phyloP scores from a whole-genome alignment of 2,888 invertebrate species.

The Drosophila demipolita region DNA sequence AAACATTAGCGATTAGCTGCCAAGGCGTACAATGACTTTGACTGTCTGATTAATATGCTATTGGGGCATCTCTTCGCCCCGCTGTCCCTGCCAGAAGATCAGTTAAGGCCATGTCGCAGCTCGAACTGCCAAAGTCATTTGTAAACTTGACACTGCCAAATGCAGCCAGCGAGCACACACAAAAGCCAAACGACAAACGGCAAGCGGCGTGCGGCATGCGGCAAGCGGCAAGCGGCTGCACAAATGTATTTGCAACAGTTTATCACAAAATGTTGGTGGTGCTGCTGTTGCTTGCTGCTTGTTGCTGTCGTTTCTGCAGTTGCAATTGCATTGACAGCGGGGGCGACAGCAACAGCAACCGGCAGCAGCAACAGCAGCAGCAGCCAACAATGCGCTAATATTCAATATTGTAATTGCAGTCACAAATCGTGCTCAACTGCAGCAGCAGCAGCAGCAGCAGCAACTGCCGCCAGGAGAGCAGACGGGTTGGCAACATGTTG shows the following conservation, averaged over 20 bases:
- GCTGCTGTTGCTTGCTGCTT: constrained; percentile 25
- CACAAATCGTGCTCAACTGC: constrained; percentile 72
- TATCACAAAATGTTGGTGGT: constrained; percentile 67
- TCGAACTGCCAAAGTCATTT: constrained; percentile 69
- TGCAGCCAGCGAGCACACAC: constrained; percentile 55
- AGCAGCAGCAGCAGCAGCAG: not conserved
- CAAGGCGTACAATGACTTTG: constrained; percentile 68
- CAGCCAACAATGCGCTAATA: constrained; percentile 77
- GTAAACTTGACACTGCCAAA: constrained; percentile 73
- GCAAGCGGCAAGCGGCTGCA: constrained; percentile 54
- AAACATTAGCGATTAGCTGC: constrained; percentile 43
- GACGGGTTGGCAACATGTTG: constrained; percentile 67
- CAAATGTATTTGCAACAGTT: constrained; percentile 78
- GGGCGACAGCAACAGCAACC: constrained; percentile 53
- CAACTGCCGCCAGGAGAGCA: constrained; percentile 21
- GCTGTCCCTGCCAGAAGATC: constrained; percentile 43
- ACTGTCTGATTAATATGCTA: constrained; percentile 67
- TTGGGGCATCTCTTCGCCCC: constrained; percentile 3
- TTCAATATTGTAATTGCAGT: constrained; percentile 82
- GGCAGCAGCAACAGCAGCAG: constrained; percentile 25
- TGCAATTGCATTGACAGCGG: constrained; percentile 68
- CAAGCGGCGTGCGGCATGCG: constrained; percentile 4
- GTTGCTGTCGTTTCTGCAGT: constrained; percentile 43
- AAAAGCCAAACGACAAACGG: constrained; percentile 47
- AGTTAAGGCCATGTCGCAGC: constrained; percentile 60